Evolutionary conservation across 2,113 vertebrate species (phyloP).

Genomic region (Amazona vittata): DNA sequence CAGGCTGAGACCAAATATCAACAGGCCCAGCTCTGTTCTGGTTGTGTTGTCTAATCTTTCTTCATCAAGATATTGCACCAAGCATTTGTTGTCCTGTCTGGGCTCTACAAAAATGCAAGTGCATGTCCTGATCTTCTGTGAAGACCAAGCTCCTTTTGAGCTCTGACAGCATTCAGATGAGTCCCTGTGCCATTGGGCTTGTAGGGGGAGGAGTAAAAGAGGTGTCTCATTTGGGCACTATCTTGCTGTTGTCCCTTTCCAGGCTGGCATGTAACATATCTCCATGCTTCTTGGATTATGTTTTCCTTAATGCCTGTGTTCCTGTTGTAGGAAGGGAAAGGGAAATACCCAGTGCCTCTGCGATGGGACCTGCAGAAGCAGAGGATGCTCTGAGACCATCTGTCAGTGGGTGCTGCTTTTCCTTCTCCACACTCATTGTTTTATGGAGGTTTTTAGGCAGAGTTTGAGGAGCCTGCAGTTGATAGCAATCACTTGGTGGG

Average conservation of each 20-base stretch:
- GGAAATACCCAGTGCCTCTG: background rate
- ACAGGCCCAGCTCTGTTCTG: background rate
- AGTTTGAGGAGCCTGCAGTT: background rate
- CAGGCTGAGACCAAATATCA: background rate
- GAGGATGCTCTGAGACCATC: accelerated
- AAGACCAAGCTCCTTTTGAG: background rate
- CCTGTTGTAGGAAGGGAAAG: background rate
- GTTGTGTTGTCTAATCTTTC: background rate
- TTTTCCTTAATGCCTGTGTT: background rate
- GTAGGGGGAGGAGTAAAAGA: background rate
- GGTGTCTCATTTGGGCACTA: background rate
- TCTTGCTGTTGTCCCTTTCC: background rate
- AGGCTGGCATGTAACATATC: accelerated
- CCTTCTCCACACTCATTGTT: background rate
- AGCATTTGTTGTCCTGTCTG: background rate
- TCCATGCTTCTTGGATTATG: background rate
- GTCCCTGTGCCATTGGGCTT: background rate
- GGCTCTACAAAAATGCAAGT: background rate
- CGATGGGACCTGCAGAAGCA: background rate
- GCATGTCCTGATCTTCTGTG: background rate
- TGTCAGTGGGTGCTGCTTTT: background rate
- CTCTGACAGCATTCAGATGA: background rate
- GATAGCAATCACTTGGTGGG: background rate
- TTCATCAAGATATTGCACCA: background rate
- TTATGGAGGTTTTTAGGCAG: background rate